Evolutionary conservation across 1,140 invertebrate species (phyloP), one percentile per base, ranked within the genome.

Genomic region (Drosophila orosa): DNA sequence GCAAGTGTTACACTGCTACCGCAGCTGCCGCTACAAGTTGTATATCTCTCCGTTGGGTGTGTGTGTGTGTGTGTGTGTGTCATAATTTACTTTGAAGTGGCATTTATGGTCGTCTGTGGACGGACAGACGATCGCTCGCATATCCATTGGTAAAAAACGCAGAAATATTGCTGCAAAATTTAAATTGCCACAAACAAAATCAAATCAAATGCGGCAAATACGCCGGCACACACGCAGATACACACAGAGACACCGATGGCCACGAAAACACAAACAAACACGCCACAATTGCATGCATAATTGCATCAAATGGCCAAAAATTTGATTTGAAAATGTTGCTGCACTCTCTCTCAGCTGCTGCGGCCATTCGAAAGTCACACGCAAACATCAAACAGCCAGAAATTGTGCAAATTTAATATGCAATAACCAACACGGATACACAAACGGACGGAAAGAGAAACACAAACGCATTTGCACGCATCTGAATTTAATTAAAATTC

Each of bases 81-180:
- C 84, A 89, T 89, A 89, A 89, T 84, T 89, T 89, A 89, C 74
- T 89, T 71, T 89, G 85, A 84, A 84, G 77, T 89, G 80, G 80
- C 80, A 89, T 84, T 89, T 84, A 89, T 89, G 77, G 80, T 68
- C 68, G 84, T 44, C 47, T 54, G 66, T 71, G 47, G 45, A 50
- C 60, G 31, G 29, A 33, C 48, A 12, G 8, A 31, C 27, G 5
- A 8, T 5, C 15, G 59, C 42, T 47, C 44, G 39, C 54, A 60
- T 35, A 17, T 10, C 62, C 15, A 57, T 37, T 47, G 19, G 29
- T n/a, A 37, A 71, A 63, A 57, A 54, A 54, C n/a, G 15, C 3
- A 55, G 24, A 79, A 22, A 54, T 65, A 56, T 58, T 48, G 66
- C 68, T 3, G 52, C 27, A 37, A 58, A 69, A 71, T 58, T 72